A percentile compares a stretch with the other conserved stretches of the same genome.
phyloP scores from a whole-genome alignment of 2,888 invertebrate genomes.

The Tipula helvola region DNA sequence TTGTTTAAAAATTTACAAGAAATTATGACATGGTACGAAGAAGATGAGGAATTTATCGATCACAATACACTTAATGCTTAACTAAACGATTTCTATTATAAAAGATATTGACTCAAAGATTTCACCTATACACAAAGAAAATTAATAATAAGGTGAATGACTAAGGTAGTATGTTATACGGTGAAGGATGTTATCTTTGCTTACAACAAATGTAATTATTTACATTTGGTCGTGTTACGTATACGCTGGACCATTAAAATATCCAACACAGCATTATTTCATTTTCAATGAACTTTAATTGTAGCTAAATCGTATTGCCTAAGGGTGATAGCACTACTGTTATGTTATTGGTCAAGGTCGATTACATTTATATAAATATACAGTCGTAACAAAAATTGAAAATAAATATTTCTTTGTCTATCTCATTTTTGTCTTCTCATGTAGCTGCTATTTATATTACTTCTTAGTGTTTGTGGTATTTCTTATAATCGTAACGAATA shows the following conservation, averaged over 20 bases:
- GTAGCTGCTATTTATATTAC: not conserved
- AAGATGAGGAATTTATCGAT: not conserved
- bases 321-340: not conserved
- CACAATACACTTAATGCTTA: not conserved
- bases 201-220: not conserved
- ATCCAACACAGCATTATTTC: not conserved
- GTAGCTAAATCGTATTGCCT: not conserved
- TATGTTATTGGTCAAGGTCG: conserved; percentile 4
- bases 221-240: not conserved
- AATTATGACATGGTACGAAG: not conserved
- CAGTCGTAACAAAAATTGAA: not conserved
- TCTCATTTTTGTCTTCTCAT: not conserved
- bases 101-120: not conserved
- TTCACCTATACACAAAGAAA: not conserved
- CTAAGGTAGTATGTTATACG: not conserved
- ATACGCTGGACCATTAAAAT: not conserved
- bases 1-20: too few relatives aligned
- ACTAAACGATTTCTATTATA: not conserved
- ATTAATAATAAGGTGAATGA: not conserved
- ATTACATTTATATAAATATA: not conserved
- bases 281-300: not conserved
- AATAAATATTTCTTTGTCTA: not conserved
- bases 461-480: not conserved
- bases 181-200: not conserved
- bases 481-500: not conserved